Percentiles rank a stretch among this genome's conserved stretches.
Evolutionary conservation across 2,888 invertebrate species (phyloP).

Genomic region (Elmis aenea): DNA sequence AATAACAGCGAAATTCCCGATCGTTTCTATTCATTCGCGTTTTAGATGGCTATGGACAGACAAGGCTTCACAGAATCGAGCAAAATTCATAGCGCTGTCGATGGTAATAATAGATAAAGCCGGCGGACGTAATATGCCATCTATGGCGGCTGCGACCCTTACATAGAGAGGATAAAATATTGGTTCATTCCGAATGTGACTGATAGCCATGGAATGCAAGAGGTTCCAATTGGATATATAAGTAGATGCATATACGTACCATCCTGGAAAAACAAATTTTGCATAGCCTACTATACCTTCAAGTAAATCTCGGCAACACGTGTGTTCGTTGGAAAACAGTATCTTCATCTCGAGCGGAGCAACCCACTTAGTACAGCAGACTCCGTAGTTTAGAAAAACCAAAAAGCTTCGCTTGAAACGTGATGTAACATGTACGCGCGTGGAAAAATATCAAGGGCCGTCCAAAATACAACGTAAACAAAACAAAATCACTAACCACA

Average conservation of each 20-base stretch:
- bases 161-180: slow-evolving; percentile 28
- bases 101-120: too few species aligned
- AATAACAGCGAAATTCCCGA: too few species aligned
- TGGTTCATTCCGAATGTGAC: slow-evolving; percentile 28
- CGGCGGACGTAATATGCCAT: slow-evolving; percentile 27
- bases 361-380: too few species aligned
- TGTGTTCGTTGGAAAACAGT: slow-evolving; percentile 9
- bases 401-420: too few species aligned
- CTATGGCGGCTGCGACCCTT: slow-evolving; percentile 19
- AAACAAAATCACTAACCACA: slow-evolving; percentile 7
- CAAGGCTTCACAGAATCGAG: too few species aligned
- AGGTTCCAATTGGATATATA: too few species aligned
- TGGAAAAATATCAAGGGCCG: background rate
- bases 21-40: too few species aligned
- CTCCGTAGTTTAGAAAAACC: too few species aligned
- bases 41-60: too few species aligned
- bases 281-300: slow-evolving; percentile 23
- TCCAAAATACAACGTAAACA: slow-evolving; percentile 6
- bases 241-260: slow-evolving; percentile 19
- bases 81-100: too few species aligned
- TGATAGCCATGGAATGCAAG: slow-evolving; percentile 22
- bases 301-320: slow-evolving; percentile 12
- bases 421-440: slow-evolving; percentile 12
- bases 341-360: slow-evolving; percentile 4
- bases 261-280: slow-evolving; percentile 28